Conservation (phyloP, 2,888 invertebrate genomes). For the Caenorhabditis sp. region DNA sequence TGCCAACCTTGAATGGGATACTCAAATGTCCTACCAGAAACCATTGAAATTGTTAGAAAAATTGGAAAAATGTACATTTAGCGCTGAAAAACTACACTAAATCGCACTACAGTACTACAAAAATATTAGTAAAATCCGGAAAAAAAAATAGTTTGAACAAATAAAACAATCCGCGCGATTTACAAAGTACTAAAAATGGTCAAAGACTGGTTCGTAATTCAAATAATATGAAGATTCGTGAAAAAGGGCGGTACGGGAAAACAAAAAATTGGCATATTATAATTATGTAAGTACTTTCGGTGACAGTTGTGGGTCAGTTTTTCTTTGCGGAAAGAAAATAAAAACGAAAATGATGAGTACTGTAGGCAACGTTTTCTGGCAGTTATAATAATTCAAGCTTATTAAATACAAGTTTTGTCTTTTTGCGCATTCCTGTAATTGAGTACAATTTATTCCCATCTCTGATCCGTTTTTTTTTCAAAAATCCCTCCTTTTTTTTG, state of each 20-base stretch:
- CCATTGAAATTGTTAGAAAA: not conserved
- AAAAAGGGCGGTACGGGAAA: not conserved
- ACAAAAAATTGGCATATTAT: not conserved
- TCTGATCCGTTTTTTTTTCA: not conserved
- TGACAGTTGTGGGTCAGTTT: conserved; percentile 1
- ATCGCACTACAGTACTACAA: not conserved
- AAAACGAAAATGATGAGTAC: not conserved
- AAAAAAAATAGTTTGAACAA: not conserved
- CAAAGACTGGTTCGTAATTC: not conserved
- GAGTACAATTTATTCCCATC: too few species aligned
- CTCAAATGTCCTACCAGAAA: not conserved
- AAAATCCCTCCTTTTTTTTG: not conserved
- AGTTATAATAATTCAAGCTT: not conserved
- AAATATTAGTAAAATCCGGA: not conserved
- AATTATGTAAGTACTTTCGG: not conserved
- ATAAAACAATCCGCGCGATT: too few species aligned
- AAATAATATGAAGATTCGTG: too few species aligned
- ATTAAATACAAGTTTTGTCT: too few species aligned
- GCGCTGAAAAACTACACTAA: not conserved
- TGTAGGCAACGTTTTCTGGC: too few species aligned
- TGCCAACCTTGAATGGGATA: not conserved
- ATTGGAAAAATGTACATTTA: not conserved
- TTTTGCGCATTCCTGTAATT: too few species aligned
- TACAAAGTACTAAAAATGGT: not conserved
- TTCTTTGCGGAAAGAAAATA: not conserved